Evolutionary conservation across 1,140 invertebrate species (phyloP).

Genomic region (Acyrthosiphon pisum): DNA sequence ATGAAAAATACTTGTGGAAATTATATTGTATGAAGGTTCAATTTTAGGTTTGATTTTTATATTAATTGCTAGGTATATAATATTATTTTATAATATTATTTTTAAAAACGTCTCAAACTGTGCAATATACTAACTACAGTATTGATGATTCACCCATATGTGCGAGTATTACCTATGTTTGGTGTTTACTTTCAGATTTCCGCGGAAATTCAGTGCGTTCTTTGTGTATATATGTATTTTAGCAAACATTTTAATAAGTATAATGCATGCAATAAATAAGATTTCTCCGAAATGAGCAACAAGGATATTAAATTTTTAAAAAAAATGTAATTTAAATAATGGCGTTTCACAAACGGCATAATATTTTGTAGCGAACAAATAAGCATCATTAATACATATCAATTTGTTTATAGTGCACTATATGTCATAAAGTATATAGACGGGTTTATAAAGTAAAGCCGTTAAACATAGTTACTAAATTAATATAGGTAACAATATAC

Average conservation of each 20-base stretch:
- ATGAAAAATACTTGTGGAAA: not conserved
- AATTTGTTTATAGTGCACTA: not conserved
- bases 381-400: not conserved
- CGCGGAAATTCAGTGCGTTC: not conserved
- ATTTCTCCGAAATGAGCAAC: not conserved
- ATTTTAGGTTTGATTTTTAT: not conserved
- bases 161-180: not conserved
- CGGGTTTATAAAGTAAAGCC: not conserved
- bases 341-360: not conserved
- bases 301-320: not conserved
- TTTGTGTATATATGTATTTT: not conserved
- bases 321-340: not conserved
- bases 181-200: slow-evolving; percentile 1
- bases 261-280: not conserved
- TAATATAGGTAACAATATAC: too few species aligned
- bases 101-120: not conserved
- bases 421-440: too few species aligned
- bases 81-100: not conserved
- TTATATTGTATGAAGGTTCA: not conserved
- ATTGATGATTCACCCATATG: not conserved
- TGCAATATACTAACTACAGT: not conserved
- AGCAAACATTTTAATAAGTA: not conserved
- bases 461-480: not conserved
- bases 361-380: not conserved
- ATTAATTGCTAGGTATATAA: not conserved